Conservation (phyloP, 2,888 invertebrate genomes). For the Athrips mouffetella region DNA sequence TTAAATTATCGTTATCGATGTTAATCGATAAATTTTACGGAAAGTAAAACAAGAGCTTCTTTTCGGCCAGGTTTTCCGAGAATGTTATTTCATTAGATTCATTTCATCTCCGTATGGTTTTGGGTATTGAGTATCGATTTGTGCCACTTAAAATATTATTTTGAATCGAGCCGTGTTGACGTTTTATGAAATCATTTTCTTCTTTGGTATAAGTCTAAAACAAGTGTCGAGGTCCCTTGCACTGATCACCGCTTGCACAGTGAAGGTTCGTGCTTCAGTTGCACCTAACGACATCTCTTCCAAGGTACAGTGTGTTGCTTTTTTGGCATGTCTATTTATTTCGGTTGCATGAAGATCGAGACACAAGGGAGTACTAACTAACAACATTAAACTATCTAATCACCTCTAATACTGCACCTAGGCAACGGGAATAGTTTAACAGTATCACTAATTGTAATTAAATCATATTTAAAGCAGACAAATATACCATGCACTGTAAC, state of each 20-base stretch:
- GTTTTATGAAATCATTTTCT: slow-evolving; percentile 10
- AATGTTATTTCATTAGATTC: too few relatives aligned
- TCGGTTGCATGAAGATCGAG: slow-evolving; percentile 32
- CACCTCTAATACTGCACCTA: neutral
- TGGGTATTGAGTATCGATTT: too few relatives aligned
- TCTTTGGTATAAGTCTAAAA: slow-evolving; percentile 12
- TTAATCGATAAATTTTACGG: too few relatives aligned
- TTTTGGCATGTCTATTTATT: slow-evolving; percentile 55
- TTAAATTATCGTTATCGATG: too few relatives aligned
- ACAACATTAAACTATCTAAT: slow-evolving; percentile 14
- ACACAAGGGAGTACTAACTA: slow-evolving; percentile 22
- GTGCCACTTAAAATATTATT: slow-evolving; percentile 22
- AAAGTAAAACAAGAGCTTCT: too few relatives aligned
- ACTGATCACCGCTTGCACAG: slow-evolving; percentile 71
- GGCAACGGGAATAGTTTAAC: neutral
- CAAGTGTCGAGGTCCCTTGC: slow-evolving; percentile 35
- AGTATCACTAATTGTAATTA: neutral
- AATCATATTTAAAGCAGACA: slow-evolving; percentile 35
- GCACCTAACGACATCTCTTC: slow-evolving; percentile 11
- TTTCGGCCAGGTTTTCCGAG: too few relatives aligned
- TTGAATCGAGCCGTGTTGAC: slow-evolving; percentile 14
- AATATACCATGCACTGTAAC: slow-evolving; percentile 63
- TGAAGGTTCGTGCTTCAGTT: slow-evolving; percentile 59
- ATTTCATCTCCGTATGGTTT: too few relatives aligned
- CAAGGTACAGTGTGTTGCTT: slow-evolving; percentile 74